Evolutionary conservation across 2,888 invertebrate species (phyloP).

Genomic region (Labia minor): DNA sequence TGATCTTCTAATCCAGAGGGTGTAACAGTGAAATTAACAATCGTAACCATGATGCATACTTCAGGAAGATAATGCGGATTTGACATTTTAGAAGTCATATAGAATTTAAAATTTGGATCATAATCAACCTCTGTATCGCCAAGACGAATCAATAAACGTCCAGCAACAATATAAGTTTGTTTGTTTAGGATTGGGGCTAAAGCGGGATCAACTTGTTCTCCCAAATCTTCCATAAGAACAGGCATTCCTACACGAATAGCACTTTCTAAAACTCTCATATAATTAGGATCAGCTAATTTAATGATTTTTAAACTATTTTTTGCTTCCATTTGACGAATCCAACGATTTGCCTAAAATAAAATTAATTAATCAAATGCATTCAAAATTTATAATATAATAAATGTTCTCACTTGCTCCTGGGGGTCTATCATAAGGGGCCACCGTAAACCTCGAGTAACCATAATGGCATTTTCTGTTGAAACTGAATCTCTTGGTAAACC

Average conservation of each 20-base stretch:
- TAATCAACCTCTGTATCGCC: slow-evolving; percentile 87
- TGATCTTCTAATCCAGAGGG: slow-evolving; percentile 84
- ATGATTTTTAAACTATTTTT: slow-evolving; percentile 61
- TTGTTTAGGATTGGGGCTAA: slow-evolving; percentile 71
- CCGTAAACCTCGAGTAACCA: slow-evolving; percentile 68
- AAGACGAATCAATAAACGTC: slow-evolving; percentile 67
- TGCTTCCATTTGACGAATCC: slow-evolving; percentile 82
- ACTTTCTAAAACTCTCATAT: slow-evolving; percentile 67
- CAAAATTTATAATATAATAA: no score
- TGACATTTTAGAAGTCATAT: slow-evolving; percentile 81
- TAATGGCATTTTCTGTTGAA: slow-evolving; percentile 85
- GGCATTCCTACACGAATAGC: slow-evolving; percentile 76
- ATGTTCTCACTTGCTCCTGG: slow-evolving; percentile 64
- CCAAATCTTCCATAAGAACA: slow-evolving; percentile 77
- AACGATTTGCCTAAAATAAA: slow-evolving; percentile 64
- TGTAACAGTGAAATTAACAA: slow-evolving; percentile 89
- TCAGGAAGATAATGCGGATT: slow-evolving; percentile 93
- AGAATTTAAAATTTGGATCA: slow-evolving; percentile 71
- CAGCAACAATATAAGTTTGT: slow-evolving; percentile 49
- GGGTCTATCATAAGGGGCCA: slow-evolving; percentile 94
- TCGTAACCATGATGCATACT: slow-evolving; percentile 81
- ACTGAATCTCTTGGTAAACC: slow-evolving; percentile 79
- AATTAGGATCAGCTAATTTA: slow-evolving; percentile 65
- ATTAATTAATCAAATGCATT: not conserved
- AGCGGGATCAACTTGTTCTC: slow-evolving; percentile 77